A percentile compares a stretch with the other conserved stretches of the same genome.
These are phyloP conservation scores for Mactra quadrangularis DNA, from an alignment of 1,140 invertebrate genomes.

Conservation along the genomic window DNA sequence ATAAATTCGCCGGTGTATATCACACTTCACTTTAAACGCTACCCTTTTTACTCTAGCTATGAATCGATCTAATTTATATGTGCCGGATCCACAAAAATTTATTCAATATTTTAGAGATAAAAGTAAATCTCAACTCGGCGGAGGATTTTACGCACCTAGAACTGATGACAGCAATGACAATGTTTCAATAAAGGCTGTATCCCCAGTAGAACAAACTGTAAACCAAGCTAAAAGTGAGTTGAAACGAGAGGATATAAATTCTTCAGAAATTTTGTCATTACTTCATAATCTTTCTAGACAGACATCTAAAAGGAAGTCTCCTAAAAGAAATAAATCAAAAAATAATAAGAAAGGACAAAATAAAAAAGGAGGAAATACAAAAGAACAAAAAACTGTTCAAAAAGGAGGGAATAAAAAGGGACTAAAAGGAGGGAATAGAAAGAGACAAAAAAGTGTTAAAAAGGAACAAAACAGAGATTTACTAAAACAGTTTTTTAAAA, in stretches of 20 bases:
- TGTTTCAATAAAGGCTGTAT: background rate
- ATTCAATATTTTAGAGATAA: constrained; percentile 47
- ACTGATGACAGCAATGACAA: background rate
- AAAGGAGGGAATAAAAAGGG: background rate
- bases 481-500: constrained; percentile 17
- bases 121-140: background rate
- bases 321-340: too few species aligned
- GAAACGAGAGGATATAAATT: constrained; percentile 28
- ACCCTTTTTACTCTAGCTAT: constrained; percentile 57
- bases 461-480: constrained; percentile 2
- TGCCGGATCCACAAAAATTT: constrained; percentile 60
- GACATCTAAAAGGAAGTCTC: background rate
- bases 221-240: constrained; percentile 51
- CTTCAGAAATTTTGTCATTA: constrained; percentile 1
- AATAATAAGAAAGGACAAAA: too few species aligned
- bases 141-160: background rate
- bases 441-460: background rate
- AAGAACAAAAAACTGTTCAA: background rate
- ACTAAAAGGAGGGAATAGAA: background rate
- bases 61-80: constrained; percentile 53
- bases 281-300: constrained; percentile 3
- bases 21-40: constrained; percentile 66
- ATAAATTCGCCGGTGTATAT: constrained; percentile 41
- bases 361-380: background rate
- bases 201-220: constrained; percentile 42